Percentiles rank a stretch among this genome's conserved stretches.
phyloP scores from a whole-genome alignment of 2,888 invertebrate species.

The Phorcus lineatus region DNA sequence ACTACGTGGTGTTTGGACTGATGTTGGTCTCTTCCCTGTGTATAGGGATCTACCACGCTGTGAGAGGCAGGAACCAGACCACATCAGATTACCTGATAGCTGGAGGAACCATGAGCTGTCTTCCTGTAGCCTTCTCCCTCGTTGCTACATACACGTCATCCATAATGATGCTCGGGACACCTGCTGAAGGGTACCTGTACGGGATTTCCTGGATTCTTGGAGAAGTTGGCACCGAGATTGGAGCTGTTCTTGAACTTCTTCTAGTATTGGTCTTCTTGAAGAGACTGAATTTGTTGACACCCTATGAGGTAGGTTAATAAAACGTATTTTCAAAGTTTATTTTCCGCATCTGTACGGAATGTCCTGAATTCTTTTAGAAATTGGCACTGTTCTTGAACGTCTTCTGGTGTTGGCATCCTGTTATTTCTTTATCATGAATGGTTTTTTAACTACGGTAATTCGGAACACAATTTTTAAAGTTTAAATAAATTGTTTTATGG shows the following conservation, averaged over 20 bases:
- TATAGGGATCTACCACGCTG: constrained; percentile 65
- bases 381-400: no score
- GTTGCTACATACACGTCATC: constrained; percentile 67
- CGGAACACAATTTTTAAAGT: no score
- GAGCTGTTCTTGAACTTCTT: neutral
- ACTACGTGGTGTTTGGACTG: constrained; percentile 60
- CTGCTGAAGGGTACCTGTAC: constrained; percentile 58
- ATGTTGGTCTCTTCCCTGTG: constrained; percentile 57
- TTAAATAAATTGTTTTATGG: no score
- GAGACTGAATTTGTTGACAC: neutral
- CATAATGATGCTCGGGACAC: constrained; percentile 58
- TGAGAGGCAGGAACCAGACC: constrained; percentile 47
- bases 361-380: no score
- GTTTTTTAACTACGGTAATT: no score
- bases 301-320: neutral
- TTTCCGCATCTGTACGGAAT: no score
- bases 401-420: no score
- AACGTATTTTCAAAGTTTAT: no score
- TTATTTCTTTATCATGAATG: no score
- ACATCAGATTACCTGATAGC: constrained; percentile 65
- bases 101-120: constrained; percentile 50
- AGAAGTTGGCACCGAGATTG: neutral
- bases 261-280: neutral
- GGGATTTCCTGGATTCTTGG: constrained; percentile 36
- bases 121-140: constrained; percentile 50